These are phyloP conservation scores for Thaumetopoea pityocampa DNA, from an alignment of 1,140 invertebrate species.

Conservation along the genomic window DNA sequence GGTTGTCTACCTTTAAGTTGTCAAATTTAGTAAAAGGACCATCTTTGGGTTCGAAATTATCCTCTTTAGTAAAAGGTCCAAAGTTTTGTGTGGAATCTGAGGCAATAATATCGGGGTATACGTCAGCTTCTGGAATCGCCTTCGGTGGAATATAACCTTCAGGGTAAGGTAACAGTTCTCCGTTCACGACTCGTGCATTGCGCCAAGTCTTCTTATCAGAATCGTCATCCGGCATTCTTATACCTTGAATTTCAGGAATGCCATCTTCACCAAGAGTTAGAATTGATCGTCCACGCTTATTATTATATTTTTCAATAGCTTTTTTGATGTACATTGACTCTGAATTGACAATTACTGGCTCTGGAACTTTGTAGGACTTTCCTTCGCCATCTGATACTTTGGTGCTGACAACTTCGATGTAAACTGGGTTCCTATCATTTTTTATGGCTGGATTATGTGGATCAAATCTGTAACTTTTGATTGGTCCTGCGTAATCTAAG, in stretches of 20 bases:
- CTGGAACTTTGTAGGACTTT: constrained; percentile 74
- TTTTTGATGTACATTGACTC: constrained; percentile 78
- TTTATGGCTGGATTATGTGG: constrained; percentile 69
- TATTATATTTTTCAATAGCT: constrained; percentile 63
- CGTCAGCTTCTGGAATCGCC: constrained; percentile 75
- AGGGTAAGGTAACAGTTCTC: constrained; percentile 83
- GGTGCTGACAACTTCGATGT: constrained; percentile 73
- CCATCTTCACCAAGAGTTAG: constrained; percentile 81
- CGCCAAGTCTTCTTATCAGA: constrained; percentile 89
- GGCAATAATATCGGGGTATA: constrained; percentile 68
- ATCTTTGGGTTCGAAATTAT: constrained; percentile 67
- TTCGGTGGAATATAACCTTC: constrained; percentile 80
- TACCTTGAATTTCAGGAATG: constrained; percentile 86
- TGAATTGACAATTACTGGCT: constrained; percentile 81
- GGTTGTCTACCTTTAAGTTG: constrained; percentile 70
- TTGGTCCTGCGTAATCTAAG: constrained; percentile 55
- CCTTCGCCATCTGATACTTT: constrained; percentile 69
- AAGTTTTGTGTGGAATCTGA: constrained; percentile 54
- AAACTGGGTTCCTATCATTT: constrained; percentile 73
- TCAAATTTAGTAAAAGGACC: constrained; percentile 74
- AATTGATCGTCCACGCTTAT: constrained; percentile 75
- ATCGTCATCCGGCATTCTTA: constrained; percentile 88
- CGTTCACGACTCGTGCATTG: constrained; percentile 90
- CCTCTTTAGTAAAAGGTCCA: constrained; percentile 71
- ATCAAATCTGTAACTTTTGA: constrained; percentile 64